Evolutionary conservation across 2,113 vertebrate genomes (phyloP).

Genomic region (Clarias magur): DNA sequence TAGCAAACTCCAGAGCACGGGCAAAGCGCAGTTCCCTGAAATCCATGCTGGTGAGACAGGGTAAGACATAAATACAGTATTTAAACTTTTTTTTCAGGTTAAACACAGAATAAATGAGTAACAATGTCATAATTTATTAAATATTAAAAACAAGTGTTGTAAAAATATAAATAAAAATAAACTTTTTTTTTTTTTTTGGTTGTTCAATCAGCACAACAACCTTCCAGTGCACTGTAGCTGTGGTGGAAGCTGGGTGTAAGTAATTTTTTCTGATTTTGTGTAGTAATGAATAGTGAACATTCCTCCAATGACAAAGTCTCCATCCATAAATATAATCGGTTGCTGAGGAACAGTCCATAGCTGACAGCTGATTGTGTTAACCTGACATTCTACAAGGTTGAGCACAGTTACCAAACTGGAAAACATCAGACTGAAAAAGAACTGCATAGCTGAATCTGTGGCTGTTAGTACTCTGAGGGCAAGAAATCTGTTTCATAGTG

Average conservation of each 20-base stretch:
- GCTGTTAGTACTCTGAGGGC: neutral
- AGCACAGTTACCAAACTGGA: conserved; percentile 4
- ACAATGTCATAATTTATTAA: neutral
- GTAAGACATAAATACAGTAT: neutral
- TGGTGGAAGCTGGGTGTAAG: conserved; percentile 62
- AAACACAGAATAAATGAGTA: neutral
- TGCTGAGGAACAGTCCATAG: conserved; percentile 50
- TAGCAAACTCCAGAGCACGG: conserved; percentile 65
- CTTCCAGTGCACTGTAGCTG: conserved; percentile 58
- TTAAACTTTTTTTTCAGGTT: neutral
- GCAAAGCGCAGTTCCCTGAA: conserved; percentile 62
- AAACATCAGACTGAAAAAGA: neutral
- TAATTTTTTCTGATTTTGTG: conserved; percentile 48
- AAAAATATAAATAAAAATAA: neutral
- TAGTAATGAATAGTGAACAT: conserved; percentile 64
- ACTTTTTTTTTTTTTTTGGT: too few species aligned
- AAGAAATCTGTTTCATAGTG: neutral
- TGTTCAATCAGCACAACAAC: conserved; percentile 29
- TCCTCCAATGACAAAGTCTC: conserved; percentile 66
- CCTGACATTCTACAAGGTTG: conserved; percentile 37
- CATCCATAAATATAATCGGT: conserved; percentile 60
- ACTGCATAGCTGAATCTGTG: conserved; percentile 19
- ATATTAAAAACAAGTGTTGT: neutral
- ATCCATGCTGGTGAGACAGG: conserved; percentile 57
- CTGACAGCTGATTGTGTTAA: conserved; percentile 49